Evolutionary conservation across 2,888 invertebrate species (phyloP), one percentile per base, ranked within the genome.

Genomic region (Acanthopleura granulata): DNA sequence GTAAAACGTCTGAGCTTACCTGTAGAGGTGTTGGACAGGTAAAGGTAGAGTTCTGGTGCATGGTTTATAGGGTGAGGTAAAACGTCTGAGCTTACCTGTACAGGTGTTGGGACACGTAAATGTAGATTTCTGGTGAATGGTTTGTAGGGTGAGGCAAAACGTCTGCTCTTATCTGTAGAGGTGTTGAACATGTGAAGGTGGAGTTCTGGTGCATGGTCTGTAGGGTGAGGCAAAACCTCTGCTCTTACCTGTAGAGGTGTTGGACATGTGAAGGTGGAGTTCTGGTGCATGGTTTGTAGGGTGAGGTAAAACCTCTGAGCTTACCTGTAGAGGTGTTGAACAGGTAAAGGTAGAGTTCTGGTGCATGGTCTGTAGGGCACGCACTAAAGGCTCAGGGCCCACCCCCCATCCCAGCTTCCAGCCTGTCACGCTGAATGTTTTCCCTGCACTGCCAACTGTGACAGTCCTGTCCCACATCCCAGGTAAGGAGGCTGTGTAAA

Each of bases 381-480:
- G 73, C 87, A 99, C 93, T 15, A 99, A 92, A 77, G 93, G 90
- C 0, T 93, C 93, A 0, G 98, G 98, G 0, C 95, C 98, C 89
- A 98, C 96, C 0, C 96, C 96, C 99, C 99, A 99, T 73, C 99
- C 99, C 3, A 94, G 93, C 93, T 92, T 89, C 88, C 89, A 90
- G 4, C 99, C 99, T 0, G 99, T 99, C 18, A 97, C 96, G 74
- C 97, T 97, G 92, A 99, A 98, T 0, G 97, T 97, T 93, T 99
- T 99, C 0, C 99, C 99, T 0, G 98, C 99, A 29, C 98, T 98
- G 0, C 99, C 98, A 79, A 99, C 94, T 0, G 99, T 98, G 51
- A 99, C 94, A 0, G 99, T 99, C 30, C 98, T 93, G 80, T 99
- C 97, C 95, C 97, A 99, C 99, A 99, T 99, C 22, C 92, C 97